Evolutionary conservation across 2,797 vertebrate genomes (phyloP).

Genomic region (Cyprinodon diabolis): DNA sequence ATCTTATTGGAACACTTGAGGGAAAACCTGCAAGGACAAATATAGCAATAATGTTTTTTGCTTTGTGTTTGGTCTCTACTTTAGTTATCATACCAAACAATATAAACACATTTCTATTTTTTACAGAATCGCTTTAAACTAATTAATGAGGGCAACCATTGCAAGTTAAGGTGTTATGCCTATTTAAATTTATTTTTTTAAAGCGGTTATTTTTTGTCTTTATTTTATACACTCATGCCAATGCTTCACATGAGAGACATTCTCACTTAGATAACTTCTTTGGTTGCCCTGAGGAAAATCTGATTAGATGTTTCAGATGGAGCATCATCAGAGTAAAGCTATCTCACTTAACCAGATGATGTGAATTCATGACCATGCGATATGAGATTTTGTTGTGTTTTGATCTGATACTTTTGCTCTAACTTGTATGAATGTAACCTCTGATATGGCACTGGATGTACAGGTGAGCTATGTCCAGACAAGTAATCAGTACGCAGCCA

Average conservation of each 20-base stretch:
- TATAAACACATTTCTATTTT: background rate
- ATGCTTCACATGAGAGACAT: background rate
- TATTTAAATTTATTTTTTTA: background rate
- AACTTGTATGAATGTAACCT: background rate
- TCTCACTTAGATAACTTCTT: background rate
- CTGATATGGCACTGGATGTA: background rate
- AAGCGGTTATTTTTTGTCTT: background rate
- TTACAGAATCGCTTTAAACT: background rate
- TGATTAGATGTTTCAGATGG: background rate
- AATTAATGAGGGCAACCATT: background rate
- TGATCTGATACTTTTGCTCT: background rate
- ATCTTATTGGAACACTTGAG: background rate
- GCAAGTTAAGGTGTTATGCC: background rate
- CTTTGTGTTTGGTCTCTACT: background rate
- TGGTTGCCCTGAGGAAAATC: background rate
- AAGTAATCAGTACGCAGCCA: slow-evolving; percentile 62
- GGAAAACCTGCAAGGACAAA: background rate
- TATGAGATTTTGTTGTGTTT: background rate
- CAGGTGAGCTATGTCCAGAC: slow-evolving; percentile 34
- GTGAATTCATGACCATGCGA: background rate
- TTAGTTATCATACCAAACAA: background rate
- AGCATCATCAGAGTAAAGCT: too few relatives aligned
- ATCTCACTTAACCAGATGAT: background rate
- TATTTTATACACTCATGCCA: background rate
- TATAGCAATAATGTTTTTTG: background rate